Conservation (phyloP, 2,797 vertebrate species). For the Syngnathus rostellatus region DNA sequence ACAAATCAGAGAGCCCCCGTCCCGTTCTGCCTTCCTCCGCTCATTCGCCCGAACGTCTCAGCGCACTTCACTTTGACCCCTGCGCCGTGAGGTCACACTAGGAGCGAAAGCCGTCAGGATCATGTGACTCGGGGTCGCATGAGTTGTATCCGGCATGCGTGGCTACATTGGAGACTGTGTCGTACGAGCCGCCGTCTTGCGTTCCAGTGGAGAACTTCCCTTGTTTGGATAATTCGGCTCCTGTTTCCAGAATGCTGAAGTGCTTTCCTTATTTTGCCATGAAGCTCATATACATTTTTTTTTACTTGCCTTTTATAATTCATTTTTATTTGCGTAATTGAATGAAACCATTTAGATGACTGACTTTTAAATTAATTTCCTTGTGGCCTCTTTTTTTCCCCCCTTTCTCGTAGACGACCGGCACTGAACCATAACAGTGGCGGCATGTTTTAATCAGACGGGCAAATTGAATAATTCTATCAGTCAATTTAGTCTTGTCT, state of each 20-base stretch:
- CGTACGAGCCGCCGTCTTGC: conserved; percentile 42
- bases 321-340: conserved; percentile 56
- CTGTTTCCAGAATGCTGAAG: conserved; percentile 44
- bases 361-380: conserved; percentile 65
- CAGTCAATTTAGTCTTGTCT: conserved; percentile 61
- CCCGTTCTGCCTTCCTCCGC: conserved; percentile 39
- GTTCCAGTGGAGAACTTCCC: conserved; percentile 40
- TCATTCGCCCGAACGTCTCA: conserved; percentile 8
- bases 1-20: conserved; percentile 73
- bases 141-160: conserved; percentile 45
- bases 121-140: conserved; percentile 43
- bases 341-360: conserved; percentile 53
- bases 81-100: conserved; percentile 48
- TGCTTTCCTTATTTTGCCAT: conserved; percentile 38
- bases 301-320: conserved; percentile 35
- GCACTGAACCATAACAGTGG: conserved; percentile 51
- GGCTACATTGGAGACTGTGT: conserved; percentile 32
- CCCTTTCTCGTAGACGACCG: conserved; percentile 39
- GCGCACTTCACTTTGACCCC: conserved; percentile 50
- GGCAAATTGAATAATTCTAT: conserved; percentile 66
- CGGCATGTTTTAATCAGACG: conserved; percentile 63
- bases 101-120: conserved; percentile 39
- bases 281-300: conserved; percentile 26
- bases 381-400: conserved; percentile 43
- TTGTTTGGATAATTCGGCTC: conserved; percentile 56